These are phyloP conservation scores for Heterotilapia buettikoferi DNA, from an alignment of 2,113 vertebrate genomes.

Conservation along the genomic window DNA sequence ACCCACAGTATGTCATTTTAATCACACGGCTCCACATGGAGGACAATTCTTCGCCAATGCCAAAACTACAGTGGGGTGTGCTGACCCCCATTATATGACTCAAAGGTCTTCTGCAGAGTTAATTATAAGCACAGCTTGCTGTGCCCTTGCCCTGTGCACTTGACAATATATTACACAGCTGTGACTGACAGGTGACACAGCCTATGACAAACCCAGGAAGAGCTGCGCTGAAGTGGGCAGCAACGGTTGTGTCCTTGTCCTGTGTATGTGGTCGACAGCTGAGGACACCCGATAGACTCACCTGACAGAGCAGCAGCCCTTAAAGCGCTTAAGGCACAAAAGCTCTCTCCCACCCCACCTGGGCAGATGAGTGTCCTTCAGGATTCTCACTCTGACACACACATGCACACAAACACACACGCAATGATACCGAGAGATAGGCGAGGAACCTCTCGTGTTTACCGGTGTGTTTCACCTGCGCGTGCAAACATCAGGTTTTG, in stretches of 20 bases:
- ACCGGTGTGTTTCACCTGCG: neutral
- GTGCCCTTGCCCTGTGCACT: conserved; percentile 19
- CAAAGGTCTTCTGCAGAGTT: conserved; percentile 35
- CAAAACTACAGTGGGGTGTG: neutral
- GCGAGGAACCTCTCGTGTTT: neutral
- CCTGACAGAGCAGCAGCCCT: conserved; percentile 31
- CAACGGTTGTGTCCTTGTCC: conserved; percentile 33
- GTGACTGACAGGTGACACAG: conserved; percentile 52
- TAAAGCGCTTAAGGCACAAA: conserved; percentile 8
- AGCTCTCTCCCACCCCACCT: neutral
- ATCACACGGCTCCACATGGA: conserved; percentile 1
- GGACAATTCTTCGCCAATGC: neutral
- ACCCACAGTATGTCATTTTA: conserved; percentile 4
- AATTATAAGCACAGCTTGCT: conserved; percentile 15
- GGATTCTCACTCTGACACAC: neutral
- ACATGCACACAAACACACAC: neutral
- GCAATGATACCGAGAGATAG: neutral
- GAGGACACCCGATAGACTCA: conserved; percentile 21
- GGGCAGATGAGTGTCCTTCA: conserved; percentile 18
- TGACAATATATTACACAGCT: conserved; percentile 23
- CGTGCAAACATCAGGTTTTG: neutral
- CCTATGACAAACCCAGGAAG: conserved; percentile 25
- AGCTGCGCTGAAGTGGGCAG: conserved; percentile 18
- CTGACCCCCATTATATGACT: conserved; percentile 27
- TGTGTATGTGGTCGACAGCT: neutral